Percentiles rank a stretch among this genome's conserved stretches.
These are phyloP conservation scores for Lagocephalus sceleratus DNA, from an alignment of 2,797 vertebrate species.

Conservation along the genomic window DNA sequence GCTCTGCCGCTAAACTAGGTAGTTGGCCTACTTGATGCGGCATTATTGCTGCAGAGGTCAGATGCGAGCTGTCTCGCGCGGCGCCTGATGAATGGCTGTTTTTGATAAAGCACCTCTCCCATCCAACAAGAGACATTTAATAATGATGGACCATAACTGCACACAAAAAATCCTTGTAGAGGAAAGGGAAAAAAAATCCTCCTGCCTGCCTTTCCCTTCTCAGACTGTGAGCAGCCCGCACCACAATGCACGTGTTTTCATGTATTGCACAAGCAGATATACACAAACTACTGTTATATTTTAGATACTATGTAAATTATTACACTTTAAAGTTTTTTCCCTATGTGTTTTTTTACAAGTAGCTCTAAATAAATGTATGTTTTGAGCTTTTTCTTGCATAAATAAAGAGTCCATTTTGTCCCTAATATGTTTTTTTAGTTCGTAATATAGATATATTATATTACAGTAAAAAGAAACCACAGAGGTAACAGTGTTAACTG, in stretches of 20 bases:
- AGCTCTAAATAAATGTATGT: not conserved
- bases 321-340: conserved; percentile 5
- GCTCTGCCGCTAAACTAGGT: conserved; percentile 93
- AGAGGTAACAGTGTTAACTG: conserved; percentile 65
- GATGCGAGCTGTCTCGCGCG: conserved; percentile 85
- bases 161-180: conserved; percentile 81
- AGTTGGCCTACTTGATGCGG: conserved; percentile 97
- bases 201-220: conserved; percentile 57
- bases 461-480: conserved; percentile 44
- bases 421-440: conserved; percentile 6
- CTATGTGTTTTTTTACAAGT: not conserved
- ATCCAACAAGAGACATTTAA: conserved; percentile 91
- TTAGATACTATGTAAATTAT: not conserved
- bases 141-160: conserved; percentile 92
- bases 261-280: conserved; percentile 7
- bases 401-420: conserved; percentile 1
- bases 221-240: conserved; percentile 59
- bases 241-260: conserved; percentile 44
- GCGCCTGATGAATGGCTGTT: conserved; percentile 92
- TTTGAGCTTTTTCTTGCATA: not conserved
- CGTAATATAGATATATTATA: conserved; percentile 1
- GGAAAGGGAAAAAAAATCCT: conserved; percentile 60
- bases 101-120: conserved; percentile 87
- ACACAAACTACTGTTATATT: conserved; percentile 7
- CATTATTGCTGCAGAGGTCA: conserved; percentile 98